These are phyloP conservation scores for Nemapogon koenigi DNA, from an alignment of 2,888 invertebrate species.

Conservation along the genomic window DNA sequence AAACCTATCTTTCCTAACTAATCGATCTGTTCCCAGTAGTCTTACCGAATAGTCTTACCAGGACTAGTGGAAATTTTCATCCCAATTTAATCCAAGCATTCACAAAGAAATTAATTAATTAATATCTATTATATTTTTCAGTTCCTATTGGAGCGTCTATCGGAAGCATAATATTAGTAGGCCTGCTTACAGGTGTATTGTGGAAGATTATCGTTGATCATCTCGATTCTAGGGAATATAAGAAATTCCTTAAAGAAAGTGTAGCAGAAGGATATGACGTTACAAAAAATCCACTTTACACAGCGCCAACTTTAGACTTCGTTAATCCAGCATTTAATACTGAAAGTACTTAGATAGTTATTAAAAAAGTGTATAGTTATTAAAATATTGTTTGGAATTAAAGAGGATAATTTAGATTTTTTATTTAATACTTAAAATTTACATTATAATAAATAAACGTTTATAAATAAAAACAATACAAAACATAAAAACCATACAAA, in stretches of 20 bases:
- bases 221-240: slow-evolving; percentile 38
- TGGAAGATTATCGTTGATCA: slow-evolving; percentile 41
- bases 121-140: slow-evolving; percentile 24
- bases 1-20: no score
- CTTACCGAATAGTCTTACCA: no score
- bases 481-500: neutral
- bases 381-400: neutral
- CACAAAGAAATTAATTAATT: no score
- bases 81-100: no score
- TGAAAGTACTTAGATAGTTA: no score
- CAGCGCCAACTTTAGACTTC: slow-evolving; percentile 26
- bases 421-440: neutral
- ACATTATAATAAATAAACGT: neutral
- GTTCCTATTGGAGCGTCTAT: slow-evolving; percentile 35
- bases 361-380: neutral
- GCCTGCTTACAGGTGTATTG: slow-evolving; percentile 32
- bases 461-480: neutral
- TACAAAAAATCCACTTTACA: slow-evolving; percentile 29
- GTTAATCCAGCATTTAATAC: slow-evolving; percentile 31
- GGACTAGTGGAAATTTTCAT: no score
- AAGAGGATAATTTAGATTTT: neutral
- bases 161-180: slow-evolving; percentile 34
- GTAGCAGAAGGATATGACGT: slow-evolving; percentile 28
- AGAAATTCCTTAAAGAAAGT: slow-evolving; percentile 30
- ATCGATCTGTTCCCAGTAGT: no score